These are phyloP conservation scores for Lepisosteus oculatus DNA, from an alignment of 2,113 vertebrate species.

Conservation along the genomic window DNA sequence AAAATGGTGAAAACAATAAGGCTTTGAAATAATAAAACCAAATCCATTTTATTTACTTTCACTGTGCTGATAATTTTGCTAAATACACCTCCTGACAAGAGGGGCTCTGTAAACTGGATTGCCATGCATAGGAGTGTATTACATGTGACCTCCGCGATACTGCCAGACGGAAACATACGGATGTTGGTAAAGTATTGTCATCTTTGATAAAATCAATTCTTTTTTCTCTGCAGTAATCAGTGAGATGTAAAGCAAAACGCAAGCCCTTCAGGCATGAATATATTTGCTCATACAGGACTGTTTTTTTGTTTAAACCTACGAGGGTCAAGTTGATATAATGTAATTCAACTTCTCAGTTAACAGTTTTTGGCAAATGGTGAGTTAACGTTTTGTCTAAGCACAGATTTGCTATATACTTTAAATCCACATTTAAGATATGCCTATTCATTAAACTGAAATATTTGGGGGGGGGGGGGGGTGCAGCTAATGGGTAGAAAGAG, in stretches of 20 bases:
- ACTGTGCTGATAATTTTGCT: not conserved
- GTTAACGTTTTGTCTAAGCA: not conserved
- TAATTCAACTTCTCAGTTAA: slow-evolving; percentile 5
- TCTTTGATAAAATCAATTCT: slow-evolving; percentile 45
- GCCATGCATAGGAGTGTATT: not conserved
- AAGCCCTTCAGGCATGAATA: slow-evolving; percentile 28
- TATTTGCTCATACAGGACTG: slow-evolving; percentile 18
- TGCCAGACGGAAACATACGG: slow-evolving; percentile 43
- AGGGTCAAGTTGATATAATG: slow-evolving; percentile 31
- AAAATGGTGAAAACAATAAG: not conserved
- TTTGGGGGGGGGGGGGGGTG: not conserved
- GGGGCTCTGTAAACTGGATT: not conserved
- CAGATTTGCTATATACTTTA: not conserved
- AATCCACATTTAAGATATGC: not conserved
- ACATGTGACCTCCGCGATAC: slow-evolving; percentile 36
- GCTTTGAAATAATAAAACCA: slow-evolving; percentile 7
- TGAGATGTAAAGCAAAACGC: slow-evolving; percentile 37
- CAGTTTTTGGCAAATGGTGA: slow-evolving; percentile 6
- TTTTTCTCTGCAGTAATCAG: slow-evolving; percentile 38
- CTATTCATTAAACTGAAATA: not conserved
- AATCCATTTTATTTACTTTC: slow-evolving; percentile 2
- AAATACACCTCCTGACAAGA: not conserved
- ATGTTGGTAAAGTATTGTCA: slow-evolving; percentile 41
- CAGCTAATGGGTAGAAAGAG: not conserved
- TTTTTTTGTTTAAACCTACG: slow-evolving; percentile 12